Conservation (phyloP, 1,140 invertebrate species). For the Chionoecetes opilio region DNA sequence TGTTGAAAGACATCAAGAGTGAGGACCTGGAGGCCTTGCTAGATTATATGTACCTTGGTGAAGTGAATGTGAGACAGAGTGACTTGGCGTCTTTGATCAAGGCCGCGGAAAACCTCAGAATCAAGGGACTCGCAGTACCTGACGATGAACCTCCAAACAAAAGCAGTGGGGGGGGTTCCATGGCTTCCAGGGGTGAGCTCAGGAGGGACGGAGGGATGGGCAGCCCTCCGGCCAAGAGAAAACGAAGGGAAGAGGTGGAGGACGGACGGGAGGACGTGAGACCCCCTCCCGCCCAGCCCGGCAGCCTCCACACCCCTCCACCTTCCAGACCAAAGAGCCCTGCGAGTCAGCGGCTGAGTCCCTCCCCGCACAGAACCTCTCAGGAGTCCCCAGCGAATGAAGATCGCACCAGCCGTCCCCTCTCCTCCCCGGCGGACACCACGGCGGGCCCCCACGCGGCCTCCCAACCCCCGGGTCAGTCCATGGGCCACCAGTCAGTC, state of each 20-base stretch:
- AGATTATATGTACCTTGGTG: conserved; percentile 81
- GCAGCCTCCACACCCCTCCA: conserved; percentile 70
- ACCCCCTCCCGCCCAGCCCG: conserved; percentile 64
- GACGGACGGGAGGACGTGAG: conserved; percentile 80
- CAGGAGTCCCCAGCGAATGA: conserved; percentile 69
- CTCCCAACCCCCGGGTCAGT: conserved; percentile 61
- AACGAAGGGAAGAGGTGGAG: conserved; percentile 79
- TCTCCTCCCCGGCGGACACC: conserved; percentile 67
- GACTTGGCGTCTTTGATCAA: conserved; percentile 80
- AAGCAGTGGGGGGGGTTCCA: conserved; percentile 16
- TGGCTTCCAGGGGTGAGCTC: conserved; percentile 36
- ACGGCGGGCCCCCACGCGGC: conserved; percentile 48
- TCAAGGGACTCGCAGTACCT: conserved; percentile 80
- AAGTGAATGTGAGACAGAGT: conserved; percentile 81
- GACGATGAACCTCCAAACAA: conserved; percentile 80
- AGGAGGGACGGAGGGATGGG: conserved; percentile 73
- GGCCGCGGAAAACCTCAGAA: conserved; percentile 79
- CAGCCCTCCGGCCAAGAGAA: conserved; percentile 78
- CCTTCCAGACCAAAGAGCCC: conserved; percentile 80
- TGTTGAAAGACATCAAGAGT: conserved; percentile 81
- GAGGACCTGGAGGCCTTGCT: conserved; percentile 80
- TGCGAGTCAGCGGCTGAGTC: conserved; percentile 73
- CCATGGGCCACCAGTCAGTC: background rate
- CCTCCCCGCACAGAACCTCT: conserved; percentile 77
- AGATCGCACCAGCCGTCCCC: conserved; percentile 73